Evolutionary conservation across 2,888 invertebrate genomes (phyloP).

Genomic region (Petrolisthes manimaculis): DNA sequence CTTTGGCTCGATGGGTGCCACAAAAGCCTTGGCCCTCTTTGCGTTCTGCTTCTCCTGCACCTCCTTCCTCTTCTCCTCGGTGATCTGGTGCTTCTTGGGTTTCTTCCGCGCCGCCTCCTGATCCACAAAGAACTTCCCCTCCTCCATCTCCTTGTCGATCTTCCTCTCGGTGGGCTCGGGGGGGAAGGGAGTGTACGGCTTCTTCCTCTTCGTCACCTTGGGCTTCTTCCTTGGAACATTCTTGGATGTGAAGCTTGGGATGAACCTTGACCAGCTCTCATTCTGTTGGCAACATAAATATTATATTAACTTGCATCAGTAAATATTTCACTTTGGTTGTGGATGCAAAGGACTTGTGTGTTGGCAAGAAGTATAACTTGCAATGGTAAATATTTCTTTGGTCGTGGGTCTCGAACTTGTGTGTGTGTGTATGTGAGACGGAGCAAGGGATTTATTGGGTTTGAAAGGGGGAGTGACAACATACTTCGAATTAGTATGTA

Average conservation of each 20-base stretch:
- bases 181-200: slow-evolving; percentile 97
- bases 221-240: slow-evolving; percentile 90
- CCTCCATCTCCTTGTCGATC: slow-evolving; percentile 89
- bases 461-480: too few relatives aligned
- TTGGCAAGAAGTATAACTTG: neutral
- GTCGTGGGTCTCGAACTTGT: too few relatives aligned
- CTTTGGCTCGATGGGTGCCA: slow-evolving; percentile 81
- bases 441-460: too few relatives aligned
- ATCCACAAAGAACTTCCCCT: slow-evolving; percentile 96
- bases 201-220: slow-evolving; percentile 88
- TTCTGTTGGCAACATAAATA: slow-evolving; percentile 70
- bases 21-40: slow-evolving; percentile 82
- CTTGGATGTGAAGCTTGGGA: slow-evolving; percentile 92
- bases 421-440: neutral
- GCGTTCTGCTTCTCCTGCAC: slow-evolving; percentile 82
- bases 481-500: too few relatives aligned
- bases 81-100: slow-evolving; percentile 77
- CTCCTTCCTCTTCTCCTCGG: slow-evolving; percentile 80
- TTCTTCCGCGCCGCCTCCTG: slow-evolving; percentile 79
- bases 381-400: neutral
- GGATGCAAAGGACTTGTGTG: neutral
- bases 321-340: neutral
- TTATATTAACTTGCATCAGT: neutral
- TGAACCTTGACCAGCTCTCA: slow-evolving; percentile 96
- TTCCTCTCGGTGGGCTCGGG: slow-evolving; percentile 94